These are phyloP conservation scores for Desmodus rotundus DNA, from an alignment of 2,113 vertebrate genomes.

Conservation along the genomic window DNA sequence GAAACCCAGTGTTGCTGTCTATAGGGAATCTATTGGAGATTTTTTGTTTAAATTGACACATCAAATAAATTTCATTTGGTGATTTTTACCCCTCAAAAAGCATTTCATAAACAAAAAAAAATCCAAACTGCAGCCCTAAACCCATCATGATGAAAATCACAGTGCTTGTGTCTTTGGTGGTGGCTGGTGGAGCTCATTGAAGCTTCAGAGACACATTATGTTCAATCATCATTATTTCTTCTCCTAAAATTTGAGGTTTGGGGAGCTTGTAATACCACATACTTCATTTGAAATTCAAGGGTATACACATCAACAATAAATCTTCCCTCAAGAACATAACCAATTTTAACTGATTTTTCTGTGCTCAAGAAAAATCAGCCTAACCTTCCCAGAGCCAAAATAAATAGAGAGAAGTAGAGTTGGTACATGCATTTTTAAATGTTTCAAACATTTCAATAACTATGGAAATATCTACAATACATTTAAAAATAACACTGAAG, in stretches of 20 bases:
- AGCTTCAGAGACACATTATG: not conserved
- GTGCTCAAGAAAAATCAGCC: not conserved
- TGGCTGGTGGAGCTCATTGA: not conserved
- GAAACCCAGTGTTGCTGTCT: not conserved
- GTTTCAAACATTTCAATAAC: constrained; percentile 6
- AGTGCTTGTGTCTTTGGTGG: not conserved
- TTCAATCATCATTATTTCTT: not conserved
- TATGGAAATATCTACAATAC: not conserved
- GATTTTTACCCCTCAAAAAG: not conserved
- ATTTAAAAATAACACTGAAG: constrained; percentile 33
- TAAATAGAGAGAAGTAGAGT: not conserved
- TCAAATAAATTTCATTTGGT: constrained; percentile 14
- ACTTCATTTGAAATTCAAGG: constrained; percentile 8
- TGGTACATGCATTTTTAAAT: not conserved
- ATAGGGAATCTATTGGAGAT: not conserved
- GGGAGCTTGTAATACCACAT: not conserved
- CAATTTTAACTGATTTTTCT: constrained; percentile 39
- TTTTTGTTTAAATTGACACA: not conserved
- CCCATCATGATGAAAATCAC: not conserved
- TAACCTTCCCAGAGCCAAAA: constrained; percentile 15
- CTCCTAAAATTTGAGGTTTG: not conserved
- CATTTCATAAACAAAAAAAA: not conserved
- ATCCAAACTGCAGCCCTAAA: not conserved
- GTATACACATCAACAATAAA: not conserved
- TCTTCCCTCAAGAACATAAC: not conserved